Percentiles rank a stretch among this genome's conserved stretches.
phyloP scores from a whole-genome alignment of 2,888 invertebrate genomes.

The Spodoptera picta region DNA sequence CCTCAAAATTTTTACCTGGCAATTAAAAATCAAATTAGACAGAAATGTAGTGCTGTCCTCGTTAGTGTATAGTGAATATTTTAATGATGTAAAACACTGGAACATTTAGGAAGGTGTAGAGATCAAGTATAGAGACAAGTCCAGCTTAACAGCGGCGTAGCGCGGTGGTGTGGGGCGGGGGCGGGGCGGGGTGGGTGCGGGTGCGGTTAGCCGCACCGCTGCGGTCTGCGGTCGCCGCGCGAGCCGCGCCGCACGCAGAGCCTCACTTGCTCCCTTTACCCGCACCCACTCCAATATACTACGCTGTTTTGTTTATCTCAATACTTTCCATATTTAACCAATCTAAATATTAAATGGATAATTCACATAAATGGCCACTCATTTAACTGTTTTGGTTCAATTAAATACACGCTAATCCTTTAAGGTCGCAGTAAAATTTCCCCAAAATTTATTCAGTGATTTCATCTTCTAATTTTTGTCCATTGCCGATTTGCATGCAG shows the following conservation, averaged over 20 bases:
- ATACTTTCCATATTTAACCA: constrained; percentile 42
- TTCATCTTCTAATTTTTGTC: constrained; percentile 9
- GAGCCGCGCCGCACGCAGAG: constrained; percentile 66
- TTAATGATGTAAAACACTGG: constrained; percentile 58
- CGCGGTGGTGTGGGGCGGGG: constrained; percentile 36
- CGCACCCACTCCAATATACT: constrained; percentile 64
- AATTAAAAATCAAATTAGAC: constrained; percentile 1
- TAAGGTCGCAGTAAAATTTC: constrained; percentile 8
- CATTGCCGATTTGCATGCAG: constrained; percentile 26
- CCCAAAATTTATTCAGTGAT: constrained; percentile 7
- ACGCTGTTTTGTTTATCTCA: constrained; percentile 63
- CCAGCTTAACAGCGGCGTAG: constrained; percentile 60
- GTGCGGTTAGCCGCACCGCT: constrained; percentile 56
- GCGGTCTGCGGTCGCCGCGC: constrained; percentile 71
- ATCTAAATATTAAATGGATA: constrained; percentile 27
- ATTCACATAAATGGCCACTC: constrained; percentile 21
- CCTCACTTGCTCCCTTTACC: constrained; percentile 60
- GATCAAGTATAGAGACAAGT: constrained; percentile 67
- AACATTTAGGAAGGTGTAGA: constrained; percentile 56
- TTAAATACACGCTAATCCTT: constrained; percentile 42
- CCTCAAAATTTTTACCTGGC: constrained; percentile 51
- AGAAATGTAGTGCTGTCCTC: too few species aligned
- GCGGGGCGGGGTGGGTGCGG: constrained; percentile 38
- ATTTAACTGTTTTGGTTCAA: constrained; percentile 31
- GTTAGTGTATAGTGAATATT: constrained; percentile 34